A percentile compares a stretch with the other conserved stretches of the same genome.
These are phyloP conservation scores for Oreochromis tanganicae DNA, from an alignment of 2,113 vertebrate genomes.

Conservation along the genomic window DNA sequence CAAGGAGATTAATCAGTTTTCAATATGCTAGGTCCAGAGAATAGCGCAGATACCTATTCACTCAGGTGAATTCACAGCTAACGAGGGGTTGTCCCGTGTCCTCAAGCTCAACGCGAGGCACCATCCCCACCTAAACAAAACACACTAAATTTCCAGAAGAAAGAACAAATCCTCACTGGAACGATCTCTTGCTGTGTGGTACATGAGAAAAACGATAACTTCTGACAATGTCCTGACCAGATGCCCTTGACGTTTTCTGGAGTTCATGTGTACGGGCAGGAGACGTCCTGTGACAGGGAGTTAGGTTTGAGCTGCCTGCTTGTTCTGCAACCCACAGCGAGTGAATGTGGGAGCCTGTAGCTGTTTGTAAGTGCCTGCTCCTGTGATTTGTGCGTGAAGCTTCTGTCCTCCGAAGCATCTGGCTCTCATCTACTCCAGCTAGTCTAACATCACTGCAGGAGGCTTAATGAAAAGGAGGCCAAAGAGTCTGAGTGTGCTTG, in stretches of 20 bases:
- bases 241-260: not conserved
- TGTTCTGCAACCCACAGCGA: slow-evolving; percentile 7
- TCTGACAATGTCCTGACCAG: not conserved
- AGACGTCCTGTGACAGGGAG: not conserved
- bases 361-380: not conserved
- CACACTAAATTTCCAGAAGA: not conserved
- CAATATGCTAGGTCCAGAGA: not conserved
- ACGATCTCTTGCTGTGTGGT: not conserved
- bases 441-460: slow-evolving; percentile 26
- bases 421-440: slow-evolving; percentile 44
- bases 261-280: not conserved
- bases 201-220: not conserved
- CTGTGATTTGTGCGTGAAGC: slow-evolving; percentile 38
- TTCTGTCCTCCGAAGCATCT: slow-evolving; percentile 44
- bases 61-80: not conserved
- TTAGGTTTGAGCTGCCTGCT: slow-evolving; percentile 13
- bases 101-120: not conserved
- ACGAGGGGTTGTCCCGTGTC: not conserved
- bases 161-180: not conserved
- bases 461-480: not conserved
- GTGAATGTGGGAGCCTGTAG: not conserved
- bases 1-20: not conserved
- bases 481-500: not conserved
- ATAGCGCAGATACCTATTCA: not conserved
- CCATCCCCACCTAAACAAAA: not conserved